phyloP scores from a whole-genome alignment of 1,140 invertebrate genomes.

The Tachypleus tridentatus region DNA sequence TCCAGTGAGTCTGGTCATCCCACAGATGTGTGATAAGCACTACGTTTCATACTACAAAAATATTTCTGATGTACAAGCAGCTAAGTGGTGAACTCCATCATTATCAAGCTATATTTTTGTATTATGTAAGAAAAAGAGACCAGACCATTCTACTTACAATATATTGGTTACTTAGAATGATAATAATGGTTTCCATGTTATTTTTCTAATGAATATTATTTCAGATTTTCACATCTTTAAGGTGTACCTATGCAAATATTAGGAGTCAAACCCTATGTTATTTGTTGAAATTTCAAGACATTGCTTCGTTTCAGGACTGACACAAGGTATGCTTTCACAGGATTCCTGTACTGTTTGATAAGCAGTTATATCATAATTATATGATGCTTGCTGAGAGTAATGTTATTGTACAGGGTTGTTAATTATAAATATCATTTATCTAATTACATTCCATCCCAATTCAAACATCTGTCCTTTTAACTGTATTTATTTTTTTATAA shows the following conservation, averaged over 20 bases:
- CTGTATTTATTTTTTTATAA: no score
- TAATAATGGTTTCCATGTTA: slow-evolving; percentile 20
- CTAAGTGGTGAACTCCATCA: no score
- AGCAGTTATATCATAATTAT: no score
- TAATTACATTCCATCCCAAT: no score
- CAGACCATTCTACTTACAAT: slow-evolving; percentile 18
- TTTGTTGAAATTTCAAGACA: not conserved
- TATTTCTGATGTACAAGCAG: no score
- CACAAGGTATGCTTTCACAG: not conserved
- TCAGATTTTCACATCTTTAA: slow-evolving; percentile 19
- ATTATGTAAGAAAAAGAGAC: slow-evolving; percentile 17
- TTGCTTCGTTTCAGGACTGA: not conserved
- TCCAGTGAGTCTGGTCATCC: slow-evolving; percentile 62
- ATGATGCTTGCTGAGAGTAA: no score
- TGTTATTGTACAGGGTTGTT: no score
- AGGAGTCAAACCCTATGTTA: not conserved
- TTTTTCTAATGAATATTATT: slow-evolving; percentile 22
- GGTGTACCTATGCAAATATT: slow-evolving; percentile 16
- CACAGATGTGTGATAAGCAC: slow-evolving; percentile 51
- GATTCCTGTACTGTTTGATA: not conserved
- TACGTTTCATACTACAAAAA: no score
- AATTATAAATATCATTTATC: no score
- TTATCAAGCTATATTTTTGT: slow-evolving; percentile 16
- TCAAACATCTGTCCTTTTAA: no score
- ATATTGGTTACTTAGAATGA: slow-evolving; percentile 16